phyloP scores from a whole-genome alignment of 2,797 vertebrate genomes.

The Oreochromis grahami region DNA sequence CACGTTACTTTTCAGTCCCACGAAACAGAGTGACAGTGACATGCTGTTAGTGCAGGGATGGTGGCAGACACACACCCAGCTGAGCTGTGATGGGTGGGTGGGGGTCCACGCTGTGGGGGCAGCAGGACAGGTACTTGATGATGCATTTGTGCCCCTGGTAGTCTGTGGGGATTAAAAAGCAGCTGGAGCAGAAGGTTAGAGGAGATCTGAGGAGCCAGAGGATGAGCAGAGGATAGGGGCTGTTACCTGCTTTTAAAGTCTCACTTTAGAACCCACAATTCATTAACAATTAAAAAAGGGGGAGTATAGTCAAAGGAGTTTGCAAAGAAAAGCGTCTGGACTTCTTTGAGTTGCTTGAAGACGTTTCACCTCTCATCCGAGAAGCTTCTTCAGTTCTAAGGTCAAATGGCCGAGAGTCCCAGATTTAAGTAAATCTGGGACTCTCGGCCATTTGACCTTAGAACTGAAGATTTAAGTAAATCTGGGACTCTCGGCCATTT shows the following conservation, averaged over 20 bases:
- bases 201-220: not conserved
- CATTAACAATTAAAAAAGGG: not conserved
- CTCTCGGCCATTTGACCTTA: too few species aligned
- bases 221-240: too few species aligned
- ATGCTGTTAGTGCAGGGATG: not conserved
- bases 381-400: too few species aligned
- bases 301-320: too few species aligned
- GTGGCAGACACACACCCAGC: accelerated
- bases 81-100: not conserved
- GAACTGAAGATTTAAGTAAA: too few species aligned
- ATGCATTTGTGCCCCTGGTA: not conserved
- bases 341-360: too few species aligned
- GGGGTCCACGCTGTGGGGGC: not conserved
- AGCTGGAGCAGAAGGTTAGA: not conserved
- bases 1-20: not conserved
- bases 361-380: too few species aligned
- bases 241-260: not conserved
- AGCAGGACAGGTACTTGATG: not conserved
- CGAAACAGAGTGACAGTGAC: not conserved
- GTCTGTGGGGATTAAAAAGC: not conserved
- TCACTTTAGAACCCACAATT: not conserved
- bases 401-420: too few species aligned
- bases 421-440: too few species aligned
- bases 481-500: too few species aligned
- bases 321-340: too few species aligned